A percentile compares a stretch with the other conserved stretches of the same genome.
These are phyloP conservation scores for Harpalus rufipes DNA, from an alignment of 2,888 invertebrate genomes.

Conservation along the genomic window DNA sequence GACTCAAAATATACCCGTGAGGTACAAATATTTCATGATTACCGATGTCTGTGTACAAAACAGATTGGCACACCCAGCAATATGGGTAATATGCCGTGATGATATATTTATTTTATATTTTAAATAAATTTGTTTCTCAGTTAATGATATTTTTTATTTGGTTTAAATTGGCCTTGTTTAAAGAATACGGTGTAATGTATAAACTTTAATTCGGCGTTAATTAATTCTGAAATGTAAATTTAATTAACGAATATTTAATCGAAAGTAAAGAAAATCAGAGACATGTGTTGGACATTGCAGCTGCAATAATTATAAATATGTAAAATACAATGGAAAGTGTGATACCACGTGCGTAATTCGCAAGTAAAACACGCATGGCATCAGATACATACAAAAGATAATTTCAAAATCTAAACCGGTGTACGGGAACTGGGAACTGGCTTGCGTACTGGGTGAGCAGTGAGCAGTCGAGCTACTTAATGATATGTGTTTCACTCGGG, in stretches of 20 bases:
- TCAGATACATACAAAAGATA: constrained; percentile 62
- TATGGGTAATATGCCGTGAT: no score
- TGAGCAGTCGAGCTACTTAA: constrained; percentile 6
- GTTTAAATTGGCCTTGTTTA: no score
- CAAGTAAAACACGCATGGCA: constrained; percentile 50
- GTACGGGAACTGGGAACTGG: constrained; percentile 3
- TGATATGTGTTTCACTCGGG: constrained; percentile 59
- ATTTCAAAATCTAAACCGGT: constrained; percentile 61
- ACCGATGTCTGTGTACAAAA: no score
- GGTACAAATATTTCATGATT: no score
- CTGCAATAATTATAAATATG: constrained; percentile 63
- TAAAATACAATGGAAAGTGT: constrained; percentile 53
- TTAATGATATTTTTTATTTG: no score
- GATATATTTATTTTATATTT: no score
- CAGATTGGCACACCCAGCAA: no score
- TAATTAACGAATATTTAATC: background rate
- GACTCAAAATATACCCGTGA: no score
- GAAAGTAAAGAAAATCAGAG: background rate
- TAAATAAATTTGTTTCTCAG: no score
- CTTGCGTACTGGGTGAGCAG: background rate
- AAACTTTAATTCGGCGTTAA: background rate
- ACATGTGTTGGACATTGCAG: constrained; percentile 33
- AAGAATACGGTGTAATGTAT: no score
- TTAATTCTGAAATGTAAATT: background rate
- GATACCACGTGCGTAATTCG: constrained; percentile 26